A percentile compares a stretch with the other conserved stretches of the same genome.
These are phyloP conservation scores for Prunella fulvescens DNA, from an alignment of 2,113 vertebrate genomes.

Conservation along the genomic window DNA sequence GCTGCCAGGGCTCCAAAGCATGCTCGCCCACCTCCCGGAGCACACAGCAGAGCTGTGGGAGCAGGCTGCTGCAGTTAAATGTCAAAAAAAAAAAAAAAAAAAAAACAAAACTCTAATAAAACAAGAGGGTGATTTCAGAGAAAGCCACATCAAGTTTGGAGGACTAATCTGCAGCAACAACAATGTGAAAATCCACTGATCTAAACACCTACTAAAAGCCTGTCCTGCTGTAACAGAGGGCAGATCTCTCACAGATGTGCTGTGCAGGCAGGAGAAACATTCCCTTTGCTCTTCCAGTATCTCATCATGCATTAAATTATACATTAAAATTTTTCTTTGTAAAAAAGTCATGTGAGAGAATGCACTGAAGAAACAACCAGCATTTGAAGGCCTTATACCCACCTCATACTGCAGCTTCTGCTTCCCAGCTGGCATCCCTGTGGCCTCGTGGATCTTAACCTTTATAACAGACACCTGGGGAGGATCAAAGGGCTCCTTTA, in stretches of 20 bases:
- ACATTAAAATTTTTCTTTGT: neutral
- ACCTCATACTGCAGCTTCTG: conserved; percentile 98
- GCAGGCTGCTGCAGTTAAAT: neutral
- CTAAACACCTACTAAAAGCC: neutral
- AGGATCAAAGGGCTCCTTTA: neutral
- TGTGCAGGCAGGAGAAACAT: neutral
- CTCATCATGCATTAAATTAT: neutral
- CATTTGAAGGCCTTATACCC: neutral
- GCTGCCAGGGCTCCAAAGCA: neutral
- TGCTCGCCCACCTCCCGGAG: neutral
- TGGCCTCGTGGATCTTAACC: conserved; percentile 98
- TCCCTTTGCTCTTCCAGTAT: neutral
- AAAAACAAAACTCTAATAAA: neutral
- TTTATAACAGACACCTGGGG: conserved; percentile 96
- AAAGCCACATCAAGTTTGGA: neutral
- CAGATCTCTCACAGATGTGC: neutral
- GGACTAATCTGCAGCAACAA: neutral
- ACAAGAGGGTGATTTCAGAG: neutral
- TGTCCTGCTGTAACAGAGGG: neutral
- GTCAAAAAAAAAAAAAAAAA: neutral
- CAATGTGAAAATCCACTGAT: neutral
- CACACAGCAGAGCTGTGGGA: neutral
- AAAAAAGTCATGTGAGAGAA: neutral
- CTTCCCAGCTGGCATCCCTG: conserved; percentile 96
- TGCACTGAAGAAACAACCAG: neutral